Evolutionary conservation across 2,113 vertebrate genomes (phyloP).

Genomic region (Okapia johnstoni): DNA sequence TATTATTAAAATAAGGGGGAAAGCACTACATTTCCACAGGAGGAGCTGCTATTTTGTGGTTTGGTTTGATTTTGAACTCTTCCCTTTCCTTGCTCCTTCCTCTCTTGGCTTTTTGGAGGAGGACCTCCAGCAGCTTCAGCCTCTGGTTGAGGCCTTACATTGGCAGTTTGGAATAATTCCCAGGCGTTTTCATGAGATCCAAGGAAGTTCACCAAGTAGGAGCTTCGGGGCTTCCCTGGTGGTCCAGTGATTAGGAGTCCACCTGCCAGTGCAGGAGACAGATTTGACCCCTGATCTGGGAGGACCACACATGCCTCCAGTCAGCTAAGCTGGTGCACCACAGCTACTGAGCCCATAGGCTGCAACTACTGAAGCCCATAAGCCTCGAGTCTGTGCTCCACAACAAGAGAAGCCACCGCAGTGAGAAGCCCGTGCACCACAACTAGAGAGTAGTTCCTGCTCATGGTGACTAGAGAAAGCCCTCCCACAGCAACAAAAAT

Average conservation of each 20-base stretch:
- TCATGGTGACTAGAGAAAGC: neutral
- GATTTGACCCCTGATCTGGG: neutral
- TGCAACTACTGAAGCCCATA: neutral
- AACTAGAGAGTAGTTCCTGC: neutral
- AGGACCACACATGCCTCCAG: neutral
- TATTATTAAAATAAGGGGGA: neutral
- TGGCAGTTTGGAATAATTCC: neutral
- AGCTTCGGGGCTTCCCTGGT: neutral
- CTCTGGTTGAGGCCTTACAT: neutral
- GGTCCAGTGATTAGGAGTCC: neutral
- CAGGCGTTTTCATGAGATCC: neutral
- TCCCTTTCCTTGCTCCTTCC: neutral
- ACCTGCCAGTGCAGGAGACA: neutral
- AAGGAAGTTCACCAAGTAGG: neutral
- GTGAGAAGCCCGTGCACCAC: accelerated
- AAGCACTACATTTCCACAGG: neutral
- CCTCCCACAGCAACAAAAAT: neutral
- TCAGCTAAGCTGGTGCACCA: neutral
- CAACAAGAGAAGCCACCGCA: neutral
- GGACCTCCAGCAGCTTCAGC: neutral
- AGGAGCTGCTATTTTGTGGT: neutral
- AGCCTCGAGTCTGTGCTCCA: neutral
- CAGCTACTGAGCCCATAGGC: neutral
- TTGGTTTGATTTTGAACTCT: neutral
- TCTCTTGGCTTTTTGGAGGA: neutral